These are phyloP conservation scores for Himalopsyche kuldschensis DNA, from an alignment of 2,888 invertebrate species.

Conservation along the genomic window DNA sequence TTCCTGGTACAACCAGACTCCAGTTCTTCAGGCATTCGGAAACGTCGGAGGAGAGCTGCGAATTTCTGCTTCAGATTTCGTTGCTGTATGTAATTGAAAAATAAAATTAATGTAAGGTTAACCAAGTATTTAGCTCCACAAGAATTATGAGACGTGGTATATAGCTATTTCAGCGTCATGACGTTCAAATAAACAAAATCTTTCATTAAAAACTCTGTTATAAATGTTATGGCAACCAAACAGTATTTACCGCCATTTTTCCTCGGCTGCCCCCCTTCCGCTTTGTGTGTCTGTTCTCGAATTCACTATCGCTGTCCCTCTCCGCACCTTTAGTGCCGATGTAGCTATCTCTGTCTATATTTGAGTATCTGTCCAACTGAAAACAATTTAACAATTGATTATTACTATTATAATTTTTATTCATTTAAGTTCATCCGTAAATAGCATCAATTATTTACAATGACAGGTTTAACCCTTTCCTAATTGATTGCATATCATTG, in stretches of 20 bases:
- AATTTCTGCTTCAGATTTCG: constrained; percentile 97
- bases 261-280: constrained; percentile 64
- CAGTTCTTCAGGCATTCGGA: constrained; percentile 90
- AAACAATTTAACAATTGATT: constrained; percentile 43
- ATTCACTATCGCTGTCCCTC: constrained; percentile 88
- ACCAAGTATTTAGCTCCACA: no score
- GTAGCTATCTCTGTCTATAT: constrained; percentile 58
- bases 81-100: constrained; percentile 63
- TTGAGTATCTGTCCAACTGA: constrained; percentile 55
- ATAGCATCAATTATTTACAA: no score
- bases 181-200: no score
- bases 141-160: no score
- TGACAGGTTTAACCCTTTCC: no score
- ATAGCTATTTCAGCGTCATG: no score
- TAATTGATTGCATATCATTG: no score
- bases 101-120: no score
- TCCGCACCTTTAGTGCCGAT: constrained; percentile 58
- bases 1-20: constrained; percentile 67
- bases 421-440: no score
- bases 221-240: background rate
- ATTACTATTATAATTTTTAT: no score
- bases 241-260: constrained; percentile 66
- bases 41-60: constrained; percentile 89
- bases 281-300: constrained; percentile 60
- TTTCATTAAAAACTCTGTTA: background rate